phyloP scores from a whole-genome alignment of 2,113 vertebrate genomes.

The Antechinus flavipes region DNA sequence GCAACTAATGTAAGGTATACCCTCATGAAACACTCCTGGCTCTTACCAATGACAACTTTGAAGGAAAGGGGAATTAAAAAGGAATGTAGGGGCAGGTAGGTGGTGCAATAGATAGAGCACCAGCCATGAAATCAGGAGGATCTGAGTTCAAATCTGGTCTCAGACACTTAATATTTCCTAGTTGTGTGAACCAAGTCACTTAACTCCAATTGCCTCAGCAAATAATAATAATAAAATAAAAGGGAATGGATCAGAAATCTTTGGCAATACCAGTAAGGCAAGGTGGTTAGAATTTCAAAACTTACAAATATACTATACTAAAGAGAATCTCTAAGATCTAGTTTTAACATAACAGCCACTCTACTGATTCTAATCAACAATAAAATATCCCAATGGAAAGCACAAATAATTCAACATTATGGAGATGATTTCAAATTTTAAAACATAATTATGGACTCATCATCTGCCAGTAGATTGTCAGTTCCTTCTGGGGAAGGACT shows the following conservation, averaged over 20 bases:
- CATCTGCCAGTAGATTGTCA: background rate
- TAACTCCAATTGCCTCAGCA: no score
- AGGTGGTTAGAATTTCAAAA: background rate
- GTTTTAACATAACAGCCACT: background rate
- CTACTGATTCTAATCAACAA: background rate
- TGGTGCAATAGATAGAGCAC: no score
- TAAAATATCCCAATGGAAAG: background rate
- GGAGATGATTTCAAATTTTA: background rate
- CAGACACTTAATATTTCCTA: no score
- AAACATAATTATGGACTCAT: background rate
- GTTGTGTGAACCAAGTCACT: no score
- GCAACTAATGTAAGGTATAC: background rate
- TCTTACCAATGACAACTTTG: background rate
- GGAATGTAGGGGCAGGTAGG: no score
- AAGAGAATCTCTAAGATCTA: no score
- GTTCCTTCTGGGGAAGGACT: background rate
- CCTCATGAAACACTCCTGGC: background rate
- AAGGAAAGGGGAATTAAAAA: background rate
- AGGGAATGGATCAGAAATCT: background rate
- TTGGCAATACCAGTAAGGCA: background rate
- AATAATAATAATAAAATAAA: no score
- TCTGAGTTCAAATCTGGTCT: no score
- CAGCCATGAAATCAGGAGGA: no score
- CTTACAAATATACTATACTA: no score
- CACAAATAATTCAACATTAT: background rate